A percentile compares a stretch with the other conserved stretches of the same genome.
phyloP scores from a whole-genome alignment of 2,888 invertebrate species.

The Patella ulyssiponensis region DNA sequence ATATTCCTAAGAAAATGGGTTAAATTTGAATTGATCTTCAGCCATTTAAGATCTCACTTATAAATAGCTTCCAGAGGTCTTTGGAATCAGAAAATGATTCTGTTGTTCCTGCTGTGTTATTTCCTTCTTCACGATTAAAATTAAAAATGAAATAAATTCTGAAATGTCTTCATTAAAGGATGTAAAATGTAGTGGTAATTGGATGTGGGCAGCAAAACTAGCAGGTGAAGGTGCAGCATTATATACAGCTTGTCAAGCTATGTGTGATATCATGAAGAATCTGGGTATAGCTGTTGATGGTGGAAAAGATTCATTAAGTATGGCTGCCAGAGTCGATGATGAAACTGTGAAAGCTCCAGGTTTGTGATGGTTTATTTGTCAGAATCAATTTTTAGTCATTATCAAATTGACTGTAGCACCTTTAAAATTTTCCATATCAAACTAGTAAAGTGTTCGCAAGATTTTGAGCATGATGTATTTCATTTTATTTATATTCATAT shows the following conservation, averaged over 20 bases:
- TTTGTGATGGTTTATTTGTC: slow-evolving; percentile 38
- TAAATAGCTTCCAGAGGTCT: too few relatives aligned
- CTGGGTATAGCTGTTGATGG: slow-evolving; percentile 94
- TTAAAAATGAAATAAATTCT: neutral
- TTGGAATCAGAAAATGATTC: too few relatives aligned
- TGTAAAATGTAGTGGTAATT: slow-evolving; percentile 98
- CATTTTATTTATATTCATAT: neutral
- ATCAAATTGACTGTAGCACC: too few relatives aligned
- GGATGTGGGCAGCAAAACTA: slow-evolving; percentile 99
- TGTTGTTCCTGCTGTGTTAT: too few relatives aligned
- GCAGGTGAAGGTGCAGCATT: slow-evolving; percentile 92
- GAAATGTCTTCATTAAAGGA: slow-evolving; percentile 77
- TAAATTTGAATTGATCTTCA: too few relatives aligned
- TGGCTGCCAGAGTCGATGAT: slow-evolving; percentile 89
- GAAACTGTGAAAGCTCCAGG: slow-evolving; percentile 78
- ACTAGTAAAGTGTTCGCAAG: too few relatives aligned
- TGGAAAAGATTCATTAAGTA: slow-evolving; percentile 96
- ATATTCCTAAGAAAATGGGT: too few relatives aligned
- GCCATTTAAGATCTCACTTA: too few relatives aligned
- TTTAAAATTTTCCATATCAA: too few relatives aligned
- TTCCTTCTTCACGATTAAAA: too few relatives aligned
- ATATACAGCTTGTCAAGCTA: slow-evolving; percentile 88
- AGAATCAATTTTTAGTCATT: too few relatives aligned
- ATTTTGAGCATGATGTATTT: too few relatives aligned
- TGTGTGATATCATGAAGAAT: slow-evolving; percentile 86